phyloP scores from a whole-genome alignment of 2,797 vertebrate species.

The Gouania willdenowi region DNA sequence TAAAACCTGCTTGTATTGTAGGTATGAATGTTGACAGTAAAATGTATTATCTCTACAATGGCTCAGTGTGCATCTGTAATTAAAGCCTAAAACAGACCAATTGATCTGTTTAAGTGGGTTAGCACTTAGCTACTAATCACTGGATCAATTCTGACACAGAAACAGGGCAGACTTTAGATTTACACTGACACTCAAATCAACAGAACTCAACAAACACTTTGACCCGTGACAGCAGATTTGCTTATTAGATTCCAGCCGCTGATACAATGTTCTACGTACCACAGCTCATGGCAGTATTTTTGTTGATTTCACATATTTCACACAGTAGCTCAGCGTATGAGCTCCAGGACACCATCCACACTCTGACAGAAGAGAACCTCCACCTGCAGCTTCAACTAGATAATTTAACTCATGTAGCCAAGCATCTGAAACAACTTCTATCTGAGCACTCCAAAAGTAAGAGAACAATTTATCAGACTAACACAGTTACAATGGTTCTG shows the following conservation, averaged over 20 bases:
- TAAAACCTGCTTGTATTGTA: too few relatives aligned
- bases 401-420: constrained; percentile 69
- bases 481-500: too few relatives aligned
- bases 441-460: constrained; percentile 66
- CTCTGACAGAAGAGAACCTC: constrained; percentile 68
- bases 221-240: not conserved
- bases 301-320: constrained; percentile 30
- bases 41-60: not conserved
- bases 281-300: constrained; percentile 20
- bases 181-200: constrained; percentile 10
- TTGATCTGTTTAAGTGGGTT: constrained; percentile 33
- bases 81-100: constrained; percentile 34
- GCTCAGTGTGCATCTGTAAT: not conserved
- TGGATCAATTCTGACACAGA: constrained; percentile 32
- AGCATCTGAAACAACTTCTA: constrained; percentile 68
- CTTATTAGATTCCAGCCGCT: not conserved
- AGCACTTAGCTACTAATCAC: constrained; percentile 26
- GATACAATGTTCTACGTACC: constrained; percentile 18
- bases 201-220: constrained; percentile 6
- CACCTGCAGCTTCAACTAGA: constrained; percentile 69
- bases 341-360: constrained; percentile 72
- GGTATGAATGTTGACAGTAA: too few relatives aligned
- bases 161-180: constrained; percentile 9
- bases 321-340: constrained; percentile 51
- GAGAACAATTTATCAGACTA: not conserved